A percentile compares a stretch with the other conserved stretches of the same genome.
Evolutionary conservation across 1,140 invertebrate genomes (phyloP).

Genomic region (Bombus balteatus): DNA sequence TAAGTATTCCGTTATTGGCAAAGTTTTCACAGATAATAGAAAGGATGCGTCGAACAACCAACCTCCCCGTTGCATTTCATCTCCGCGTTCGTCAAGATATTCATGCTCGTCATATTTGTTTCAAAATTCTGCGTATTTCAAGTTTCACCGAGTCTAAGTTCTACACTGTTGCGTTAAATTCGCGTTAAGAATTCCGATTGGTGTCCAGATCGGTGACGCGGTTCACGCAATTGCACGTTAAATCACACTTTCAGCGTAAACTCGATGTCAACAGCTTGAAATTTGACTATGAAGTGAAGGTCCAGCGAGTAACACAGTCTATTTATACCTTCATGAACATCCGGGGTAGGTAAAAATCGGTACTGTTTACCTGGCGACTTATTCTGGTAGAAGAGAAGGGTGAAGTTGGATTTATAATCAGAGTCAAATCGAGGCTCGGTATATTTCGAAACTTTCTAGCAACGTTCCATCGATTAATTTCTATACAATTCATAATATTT

Average conservation of each 20-base stretch:
- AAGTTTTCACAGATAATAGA: neutral
- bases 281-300: neutral
- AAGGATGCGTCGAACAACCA: neutral
- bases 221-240: no score
- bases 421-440: no score
- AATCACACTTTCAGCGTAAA: neutral
- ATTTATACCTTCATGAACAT: slow-evolving; percentile 3
- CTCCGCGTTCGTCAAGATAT: slow-evolving; percentile 42
- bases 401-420: neutral
- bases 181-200: neutral
- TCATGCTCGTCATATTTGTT: slow-evolving; percentile 47
- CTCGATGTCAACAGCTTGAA: neutral
- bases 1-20: no score
- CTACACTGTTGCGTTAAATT: neutral
- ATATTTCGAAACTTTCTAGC: neutral
- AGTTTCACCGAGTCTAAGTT: no score
- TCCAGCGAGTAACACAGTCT: fast-evolving
- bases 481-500: neutral
- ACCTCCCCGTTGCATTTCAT: slow-evolving; percentile 52
- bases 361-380: no score
- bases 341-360: no score
- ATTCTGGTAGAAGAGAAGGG: fast-evolving
- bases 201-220: no score
- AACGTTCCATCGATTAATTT: neutral
- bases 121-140: neutral